Base-by-base conservation (phyloP, 2,797 vertebrate species). In the Silurus aristotelis region DNA sequence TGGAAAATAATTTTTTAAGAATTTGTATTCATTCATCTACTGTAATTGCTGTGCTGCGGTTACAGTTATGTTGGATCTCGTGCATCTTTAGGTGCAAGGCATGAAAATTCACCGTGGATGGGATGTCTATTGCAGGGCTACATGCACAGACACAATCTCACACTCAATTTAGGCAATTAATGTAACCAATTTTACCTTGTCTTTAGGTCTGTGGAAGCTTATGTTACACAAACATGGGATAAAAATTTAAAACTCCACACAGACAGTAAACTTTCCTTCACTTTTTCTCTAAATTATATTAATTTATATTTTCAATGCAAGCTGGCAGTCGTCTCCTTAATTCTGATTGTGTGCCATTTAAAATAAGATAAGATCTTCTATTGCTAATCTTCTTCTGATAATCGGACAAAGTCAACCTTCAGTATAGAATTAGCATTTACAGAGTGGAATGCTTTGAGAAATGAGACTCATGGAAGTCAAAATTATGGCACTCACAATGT, bases 401-500 rank as follows among this genome's bases (percentile, higher is more conserved):
- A 72, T 85, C 6, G 55, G n/a, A 85, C 80, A 72, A 80, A 15
- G 6, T 46, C n/a, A 80, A 10, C 63, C 67, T 19, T 38, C 6
- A 13, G 22, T 64, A 25, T 48, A 38, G 12, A 72, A 55, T 64
- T 56, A 72, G 38, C 72, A 60, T 68, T 31, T 80, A 71, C 13
- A 81, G 46, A 55, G 55, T 61, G 56, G 22, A n/a, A 58, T 43
- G n/a, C 68, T n/a, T 8, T 64, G 60, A 56, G 68, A 85, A 85
- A 43, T 64, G 1, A 56, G 8, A n/a, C 1, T 19, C 0, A 38
- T 10, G 72, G n/a, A 68, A 68, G 27, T 78, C 3, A 61, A 15
- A 43, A 17, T 67, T 77, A 17, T 60, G 55, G 55, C 10, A 9
- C 75, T 60, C 25, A 77, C 75, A 58, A 31, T 77, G 55, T 60